Evolutionary conservation across 2,888 invertebrate species (phyloP).

Genomic region (Bellardia bayeri): DNA sequence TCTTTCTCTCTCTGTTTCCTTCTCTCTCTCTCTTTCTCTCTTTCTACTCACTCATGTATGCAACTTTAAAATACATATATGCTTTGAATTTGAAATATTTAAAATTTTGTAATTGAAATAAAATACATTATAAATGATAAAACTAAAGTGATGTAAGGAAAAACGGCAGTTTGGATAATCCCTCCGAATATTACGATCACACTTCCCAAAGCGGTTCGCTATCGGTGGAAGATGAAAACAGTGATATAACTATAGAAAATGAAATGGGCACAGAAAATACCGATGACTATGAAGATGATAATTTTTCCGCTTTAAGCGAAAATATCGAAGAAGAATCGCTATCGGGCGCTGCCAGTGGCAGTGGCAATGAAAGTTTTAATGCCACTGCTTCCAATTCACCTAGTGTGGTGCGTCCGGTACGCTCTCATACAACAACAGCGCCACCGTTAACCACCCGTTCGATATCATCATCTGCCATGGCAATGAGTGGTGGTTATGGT

Average conservation of each 20-base stretch:
- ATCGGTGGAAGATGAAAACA: slow-evolving; percentile 84
- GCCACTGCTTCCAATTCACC: background rate
- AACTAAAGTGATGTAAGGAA: slow-evolving; percentile 75
- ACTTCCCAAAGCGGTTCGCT: slow-evolving; percentile 81
- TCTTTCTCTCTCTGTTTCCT: slow-evolving; percentile 58
- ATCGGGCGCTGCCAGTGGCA: slow-evolving; percentile 67
- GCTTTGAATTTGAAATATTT: slow-evolving; percentile 46
- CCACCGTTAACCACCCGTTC: slow-evolving; percentile 64
- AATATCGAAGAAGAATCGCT: slow-evolving; percentile 78
- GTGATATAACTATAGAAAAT: slow-evolving; percentile 83
- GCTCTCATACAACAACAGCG: slow-evolving; percentile 35
- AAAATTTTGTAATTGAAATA: slow-evolving; percentile 9
- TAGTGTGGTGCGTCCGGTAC: slow-evolving; percentile 18
- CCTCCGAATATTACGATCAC: slow-evolving; percentile 78
- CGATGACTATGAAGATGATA: slow-evolving; percentile 82
- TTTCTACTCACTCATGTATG: slow-evolving; percentile 42
- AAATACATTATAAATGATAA: slow-evolving; percentile 21
- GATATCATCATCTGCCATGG: slow-evolving; percentile 72
- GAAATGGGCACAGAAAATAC: slow-evolving; percentile 79
- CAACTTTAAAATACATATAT: slow-evolving; percentile 45
- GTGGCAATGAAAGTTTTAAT: slow-evolving; percentile 38
- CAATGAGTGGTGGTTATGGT: slow-evolving; percentile 16
- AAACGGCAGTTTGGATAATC: slow-evolving; percentile 79
- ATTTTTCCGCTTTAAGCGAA: slow-evolving; percentile 81
- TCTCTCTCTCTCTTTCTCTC: slow-evolving; percentile 60